Evolutionary conservation across 2,797 vertebrate genomes (phyloP).

Genomic region (Poeciliopsis turneri): DNA sequence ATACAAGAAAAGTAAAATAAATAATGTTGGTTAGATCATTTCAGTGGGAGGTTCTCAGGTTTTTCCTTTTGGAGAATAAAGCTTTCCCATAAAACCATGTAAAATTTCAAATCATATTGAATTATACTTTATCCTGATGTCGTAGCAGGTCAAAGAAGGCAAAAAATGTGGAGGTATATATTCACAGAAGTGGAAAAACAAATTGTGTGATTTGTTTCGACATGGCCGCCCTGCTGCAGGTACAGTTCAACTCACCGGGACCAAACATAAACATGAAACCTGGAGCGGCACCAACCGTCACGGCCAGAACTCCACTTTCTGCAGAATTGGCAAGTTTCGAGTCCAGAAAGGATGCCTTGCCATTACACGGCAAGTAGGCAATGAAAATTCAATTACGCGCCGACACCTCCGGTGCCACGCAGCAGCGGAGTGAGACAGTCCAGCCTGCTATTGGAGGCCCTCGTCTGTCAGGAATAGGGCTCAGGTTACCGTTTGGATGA

Average conservation of each 20-base stretch:
- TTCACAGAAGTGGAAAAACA: conserved; percentile 49
- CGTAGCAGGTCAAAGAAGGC: conserved; percentile 12
- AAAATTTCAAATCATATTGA: not conserved
- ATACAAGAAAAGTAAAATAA: not conserved
- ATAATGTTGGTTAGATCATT: not conserved
- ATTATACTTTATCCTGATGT: not conserved
- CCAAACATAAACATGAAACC: conserved; percentile 53
- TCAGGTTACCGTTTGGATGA: conserved; percentile 46
- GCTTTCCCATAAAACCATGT: not conserved
- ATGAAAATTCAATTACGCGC: conserved; percentile 62
- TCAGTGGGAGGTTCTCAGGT: not conserved
- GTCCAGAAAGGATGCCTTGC: conserved; percentile 60
- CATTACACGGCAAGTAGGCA: conserved; percentile 66
- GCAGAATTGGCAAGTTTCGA: conserved; percentile 51
- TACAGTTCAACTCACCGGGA: conserved; percentile 43
- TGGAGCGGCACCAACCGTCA: conserved; percentile 58
- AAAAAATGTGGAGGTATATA: conserved; percentile 21
- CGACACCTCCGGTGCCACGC: conserved; percentile 50
- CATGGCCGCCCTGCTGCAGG: conserved; percentile 39
- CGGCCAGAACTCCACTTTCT: conserved; percentile 37
- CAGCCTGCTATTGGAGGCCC: conserved; percentile 17
- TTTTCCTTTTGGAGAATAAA: not conserved
- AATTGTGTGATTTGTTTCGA: conserved; percentile 38
- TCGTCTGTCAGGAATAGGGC: conserved; percentile 11
- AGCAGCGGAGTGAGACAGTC: conserved; percentile 39